These are phyloP conservation scores for Brassicogethes aeneus DNA, from an alignment of 2,888 invertebrate genomes.

Conservation along the genomic window DNA sequence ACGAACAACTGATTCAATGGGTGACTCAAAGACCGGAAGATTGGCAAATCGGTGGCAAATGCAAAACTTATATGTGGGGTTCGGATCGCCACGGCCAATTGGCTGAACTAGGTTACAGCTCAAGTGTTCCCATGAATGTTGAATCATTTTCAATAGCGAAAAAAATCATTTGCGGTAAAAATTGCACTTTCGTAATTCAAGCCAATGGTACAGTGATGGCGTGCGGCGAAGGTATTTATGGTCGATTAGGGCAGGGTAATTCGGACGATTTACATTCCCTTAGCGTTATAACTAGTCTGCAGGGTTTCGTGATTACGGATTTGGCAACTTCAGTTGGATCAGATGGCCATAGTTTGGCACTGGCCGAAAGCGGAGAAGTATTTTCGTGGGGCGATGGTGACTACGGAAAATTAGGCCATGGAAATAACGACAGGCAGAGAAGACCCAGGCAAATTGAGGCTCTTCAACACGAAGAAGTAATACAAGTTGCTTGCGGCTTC, in stretches of 20 bases:
- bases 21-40: conserved; percentile 51
- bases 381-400: conserved; percentile 61
- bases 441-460: conserved; percentile 55
- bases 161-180: conserved; percentile 55
- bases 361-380: conserved; percentile 57
- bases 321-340: conserved; percentile 54
- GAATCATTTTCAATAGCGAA: conserved; percentile 45
- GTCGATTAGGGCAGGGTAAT: conserved; percentile 51
- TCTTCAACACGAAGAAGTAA: conserved; percentile 50
- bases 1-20: conserved; percentile 54
- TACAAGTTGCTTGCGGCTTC: conserved; percentile 49
- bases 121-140: conserved; percentile 38
- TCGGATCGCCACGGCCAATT: conserved; percentile 55
- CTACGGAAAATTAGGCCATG: conserved; percentile 57
- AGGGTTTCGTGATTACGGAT: conserved; percentile 55
- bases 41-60: conserved; percentile 57
- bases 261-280: conserved; percentile 52
- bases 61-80: conserved; percentile 53
- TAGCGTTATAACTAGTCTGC: conserved; percentile 50
- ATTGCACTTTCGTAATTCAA: conserved; percentile 53
- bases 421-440: conserved; percentile 53
- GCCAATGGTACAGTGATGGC: conserved; percentile 53
- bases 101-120: conserved; percentile 42
- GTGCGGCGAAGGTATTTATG: conserved; percentile 58
- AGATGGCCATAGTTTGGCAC: conserved; percentile 55